Evolutionary conservation across 2,113 vertebrate species (phyloP), one percentile per base, ranked within the genome.

Genomic region (Pituophis catenifer): DNA sequence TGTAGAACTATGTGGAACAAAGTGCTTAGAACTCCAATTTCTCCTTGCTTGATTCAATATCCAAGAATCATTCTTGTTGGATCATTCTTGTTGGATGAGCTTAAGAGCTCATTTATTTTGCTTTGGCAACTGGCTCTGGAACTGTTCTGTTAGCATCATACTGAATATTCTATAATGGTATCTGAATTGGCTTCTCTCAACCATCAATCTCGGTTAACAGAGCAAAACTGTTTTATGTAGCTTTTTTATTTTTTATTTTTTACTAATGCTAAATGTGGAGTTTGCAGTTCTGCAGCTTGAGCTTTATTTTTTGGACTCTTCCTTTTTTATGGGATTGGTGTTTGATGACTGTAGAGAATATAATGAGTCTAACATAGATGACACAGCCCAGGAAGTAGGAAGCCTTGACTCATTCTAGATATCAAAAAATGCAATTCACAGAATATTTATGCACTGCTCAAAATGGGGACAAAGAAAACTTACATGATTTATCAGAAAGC

Each of bases 401-500:
- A 92, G 90, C 93, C 89, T 89, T 89, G 92, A 90, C 81, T 93
- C 75, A 59, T 92, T 94, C 89, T 17, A 0, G 48, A 58, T 94
- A 92, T 94, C 90, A 95, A 93, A 95, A 95, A 95, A 48, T 57
- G 8, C 44, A 38, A 90, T 94, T 94, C 90, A 54, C 93, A 95
- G 95, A 96, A 91, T 92, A 94, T 95, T 96, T 92, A 93, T 81
- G 70, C 75, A 53, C n/a, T 15, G 11, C 81, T 96, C 13, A 93
- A 89, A 87, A 92, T 94, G 65, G 91, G 52, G 88, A 89, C 89
- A 88, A 88, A 48, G 24, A 44, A 24, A 95, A 89, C 44, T 94
- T 88, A 95, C 55, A 26, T 75, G 57, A 85, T 88, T 23, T 59
- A 65, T 11, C 24, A 52, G 48, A 94, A 92, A 90, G 86, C 57